Evolutionary conservation across 1,140 invertebrate genomes (phyloP).

Genomic region (Sycophila sp.): DNA sequence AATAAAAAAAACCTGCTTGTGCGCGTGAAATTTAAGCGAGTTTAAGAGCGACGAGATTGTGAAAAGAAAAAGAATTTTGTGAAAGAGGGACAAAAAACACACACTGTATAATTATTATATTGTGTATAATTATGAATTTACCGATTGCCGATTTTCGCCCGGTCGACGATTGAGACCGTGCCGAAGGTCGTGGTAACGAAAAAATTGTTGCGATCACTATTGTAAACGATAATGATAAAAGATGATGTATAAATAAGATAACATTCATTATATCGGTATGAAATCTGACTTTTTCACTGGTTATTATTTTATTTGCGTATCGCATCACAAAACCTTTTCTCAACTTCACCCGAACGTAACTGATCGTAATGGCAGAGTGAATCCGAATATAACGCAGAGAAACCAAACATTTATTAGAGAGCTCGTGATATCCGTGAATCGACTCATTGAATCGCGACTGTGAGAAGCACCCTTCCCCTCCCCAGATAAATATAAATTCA

Average conservation of each 20-base stretch:
- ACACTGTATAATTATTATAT: slow-evolving; percentile 60
- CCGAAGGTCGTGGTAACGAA: slow-evolving; percentile 46
- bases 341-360: slow-evolving; percentile 27
- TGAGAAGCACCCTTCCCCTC: no score
- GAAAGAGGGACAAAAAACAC: slow-evolving; percentile 33
- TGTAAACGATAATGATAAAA: slow-evolving; percentile 54
- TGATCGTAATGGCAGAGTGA: slow-evolving; percentile 39
- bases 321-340: slow-evolving; percentile 43
- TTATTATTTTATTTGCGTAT: slow-evolving; percentile 53
- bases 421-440: slow-evolving; percentile 15
- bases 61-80: slow-evolving; percentile 27
- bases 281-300: slow-evolving; percentile 61
- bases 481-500: neutral
- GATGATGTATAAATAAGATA: slow-evolving; percentile 62
- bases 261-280: slow-evolving; percentile 64
- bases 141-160: slow-evolving; percentile 40
- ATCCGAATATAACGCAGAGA: slow-evolving; percentile 7
- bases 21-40: slow-evolving; percentile 38
- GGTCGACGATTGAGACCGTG: slow-evolving; percentile 30
- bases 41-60: slow-evolving; percentile 38
- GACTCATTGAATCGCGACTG: slow-evolving; percentile 6
- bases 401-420: no score
- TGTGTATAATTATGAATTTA: slow-evolving; percentile 59
- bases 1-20: slow-evolving; percentile 31
- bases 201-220: slow-evolving; percentile 53